Conservation (phyloP, 2,888 invertebrate genomes). For the Hirtodrosophila histrioides region DNA sequence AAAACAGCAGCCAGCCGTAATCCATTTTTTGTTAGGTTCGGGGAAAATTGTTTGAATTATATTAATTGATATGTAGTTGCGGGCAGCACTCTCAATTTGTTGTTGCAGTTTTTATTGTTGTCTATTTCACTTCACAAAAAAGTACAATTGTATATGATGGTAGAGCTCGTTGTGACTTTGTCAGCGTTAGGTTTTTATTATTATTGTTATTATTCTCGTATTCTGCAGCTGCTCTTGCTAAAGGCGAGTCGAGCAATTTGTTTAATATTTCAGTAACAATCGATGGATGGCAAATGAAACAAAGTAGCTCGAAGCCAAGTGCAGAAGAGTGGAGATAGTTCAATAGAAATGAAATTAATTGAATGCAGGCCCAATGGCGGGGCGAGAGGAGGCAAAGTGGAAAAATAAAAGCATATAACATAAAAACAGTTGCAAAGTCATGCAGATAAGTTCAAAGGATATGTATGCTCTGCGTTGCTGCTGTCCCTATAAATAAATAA, state of each 20-base stretch:
- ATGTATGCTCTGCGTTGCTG: constrained; percentile 46
- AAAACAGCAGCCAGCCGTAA: constrained; percentile 64
- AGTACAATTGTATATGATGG: constrained; percentile 5
- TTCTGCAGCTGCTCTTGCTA: constrained; percentile 31
- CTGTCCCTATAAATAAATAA: constrained; percentile 76
- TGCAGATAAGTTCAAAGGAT: constrained; percentile 77
- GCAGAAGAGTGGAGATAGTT: constrained; percentile 6
- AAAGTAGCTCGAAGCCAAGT: constrained; percentile 38
- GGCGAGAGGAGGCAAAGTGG: constrained; percentile 16
- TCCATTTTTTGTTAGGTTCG: constrained; percentile 58
- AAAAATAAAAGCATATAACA: constrained; percentile 24
- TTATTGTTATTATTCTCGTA: constrained; percentile 25
- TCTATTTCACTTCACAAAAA: constrained; percentile 36
- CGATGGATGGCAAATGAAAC: constrained; percentile 23
- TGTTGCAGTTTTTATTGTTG: constrained; percentile 19
- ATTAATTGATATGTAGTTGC: constrained; percentile 62
- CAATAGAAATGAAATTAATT: constrained; percentile 58
- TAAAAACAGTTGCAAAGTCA: constrained; percentile 66
- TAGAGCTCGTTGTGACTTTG: constrained; percentile 28
- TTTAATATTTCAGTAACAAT: constrained; percentile 56
- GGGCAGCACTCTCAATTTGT: constrained; percentile 14
- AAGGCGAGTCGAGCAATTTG: constrained; percentile 28
- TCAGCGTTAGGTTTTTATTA: constrained; percentile 30
- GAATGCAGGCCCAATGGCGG: constrained; percentile 61
- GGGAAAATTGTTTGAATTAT: constrained; percentile 44